phyloP scores from a whole-genome alignment of 1,140 invertebrate genomes.

The Chelonus insularis region DNA sequence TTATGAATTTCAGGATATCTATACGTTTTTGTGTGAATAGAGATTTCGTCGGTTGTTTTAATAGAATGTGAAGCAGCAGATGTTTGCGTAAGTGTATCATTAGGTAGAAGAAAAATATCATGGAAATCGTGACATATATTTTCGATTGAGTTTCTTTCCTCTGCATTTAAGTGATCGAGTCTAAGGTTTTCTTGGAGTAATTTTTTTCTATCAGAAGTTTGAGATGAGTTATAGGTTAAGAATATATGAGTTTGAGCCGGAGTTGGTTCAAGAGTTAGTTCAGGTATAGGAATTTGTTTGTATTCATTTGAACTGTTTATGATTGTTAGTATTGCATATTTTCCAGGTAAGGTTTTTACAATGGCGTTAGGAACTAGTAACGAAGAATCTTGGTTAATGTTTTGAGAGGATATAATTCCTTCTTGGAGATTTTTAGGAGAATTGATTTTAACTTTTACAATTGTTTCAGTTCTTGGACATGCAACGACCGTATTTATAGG shows the following conservation, averaged over 20 bases:
- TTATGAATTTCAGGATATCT: too few relatives aligned
- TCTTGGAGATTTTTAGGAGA: constrained; percentile 11
- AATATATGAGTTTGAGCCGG: neutral
- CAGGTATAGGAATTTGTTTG: neutral
- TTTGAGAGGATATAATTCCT: neutral
- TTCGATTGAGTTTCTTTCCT: constrained; percentile 2
- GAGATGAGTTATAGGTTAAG: neutral
- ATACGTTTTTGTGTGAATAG: constrained; percentile 15
- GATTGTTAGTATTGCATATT: neutral
- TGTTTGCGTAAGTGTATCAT: neutral
- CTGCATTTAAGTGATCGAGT: constrained; percentile 17
- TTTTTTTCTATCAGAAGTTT: too few relatives aligned
- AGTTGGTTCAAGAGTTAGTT: neutral
- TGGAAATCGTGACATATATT: neutral
- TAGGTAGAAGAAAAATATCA: constrained; percentile 20
- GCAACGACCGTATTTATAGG: neutral
- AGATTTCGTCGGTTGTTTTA: constrained; percentile 6
- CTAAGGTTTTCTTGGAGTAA: constrained; percentile 4
- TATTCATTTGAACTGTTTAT: neutral
- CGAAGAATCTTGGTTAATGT: too few relatives aligned
- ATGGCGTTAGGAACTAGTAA: too few relatives aligned
- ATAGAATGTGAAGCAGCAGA: neutral
- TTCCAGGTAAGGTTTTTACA: too few relatives aligned
- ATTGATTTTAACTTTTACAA: neutral
- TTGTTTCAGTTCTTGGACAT: neutral